A percentile compares a stretch with the other conserved stretches of the same genome.
Evolutionary conservation across 2,888 invertebrate species (phyloP).

Genomic region (Troilus luridus): DNA sequence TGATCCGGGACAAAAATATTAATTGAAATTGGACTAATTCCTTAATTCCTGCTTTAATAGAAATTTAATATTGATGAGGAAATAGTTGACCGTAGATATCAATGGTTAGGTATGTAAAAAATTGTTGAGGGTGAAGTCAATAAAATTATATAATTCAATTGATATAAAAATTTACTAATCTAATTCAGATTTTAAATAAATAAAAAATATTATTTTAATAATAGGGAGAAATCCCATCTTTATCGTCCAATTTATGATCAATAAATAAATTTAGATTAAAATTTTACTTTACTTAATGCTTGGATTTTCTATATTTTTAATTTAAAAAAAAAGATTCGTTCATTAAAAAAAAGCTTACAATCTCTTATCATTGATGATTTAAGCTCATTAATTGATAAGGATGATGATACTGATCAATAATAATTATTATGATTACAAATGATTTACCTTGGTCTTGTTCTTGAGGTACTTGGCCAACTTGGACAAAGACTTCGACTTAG

Average conservation of each 20-base stretch:
- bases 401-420: neutral
- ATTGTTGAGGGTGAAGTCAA: too few relatives aligned
- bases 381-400: neutral
- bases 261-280: too few relatives aligned
- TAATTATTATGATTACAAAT: neutral
- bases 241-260: too few relatives aligned
- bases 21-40: neutral
- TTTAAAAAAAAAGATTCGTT: neutral
- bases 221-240: too few relatives aligned
- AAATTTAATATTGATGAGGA: neutral
- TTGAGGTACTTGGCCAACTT: constrained; percentile 71
- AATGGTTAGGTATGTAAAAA: too few relatives aligned
- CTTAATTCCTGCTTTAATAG: neutral
- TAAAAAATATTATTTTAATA: too few relatives aligned
- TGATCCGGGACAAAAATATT: neutral
- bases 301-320: too few relatives aligned
- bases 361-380: neutral
- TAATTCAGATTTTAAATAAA: too few relatives aligned
- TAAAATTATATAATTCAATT: too few relatives aligned
- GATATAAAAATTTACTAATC: too few relatives aligned
- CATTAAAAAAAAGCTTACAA: neutral
- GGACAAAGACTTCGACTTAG: constrained; percentile 69
- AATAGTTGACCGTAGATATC: too few relatives aligned
- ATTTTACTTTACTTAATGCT: too few relatives aligned
- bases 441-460: constrained; percentile 70